Percentiles rank a stretch among this genome's conserved stretches.
phyloP scores from a whole-genome alignment of 2,113 vertebrate species.

The Notothenia coriiceps region DNA sequence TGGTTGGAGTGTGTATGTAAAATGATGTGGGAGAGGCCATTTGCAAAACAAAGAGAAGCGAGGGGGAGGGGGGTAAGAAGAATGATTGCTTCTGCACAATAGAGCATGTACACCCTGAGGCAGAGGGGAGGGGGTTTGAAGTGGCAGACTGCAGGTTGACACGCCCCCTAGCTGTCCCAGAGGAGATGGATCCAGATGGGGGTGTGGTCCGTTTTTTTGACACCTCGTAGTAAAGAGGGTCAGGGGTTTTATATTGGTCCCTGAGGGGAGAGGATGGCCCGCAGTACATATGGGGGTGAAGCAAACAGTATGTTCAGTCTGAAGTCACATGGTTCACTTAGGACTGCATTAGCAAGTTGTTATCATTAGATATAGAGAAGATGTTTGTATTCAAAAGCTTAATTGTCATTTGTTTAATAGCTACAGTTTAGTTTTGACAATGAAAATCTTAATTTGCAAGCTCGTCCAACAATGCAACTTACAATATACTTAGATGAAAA shows the following conservation, averaged over 20 bases:
- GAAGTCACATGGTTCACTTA: constrained; percentile 7
- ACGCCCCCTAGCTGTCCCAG: constrained; percentile 53
- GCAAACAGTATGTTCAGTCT: constrained; percentile 11
- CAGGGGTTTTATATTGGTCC: constrained; percentile 30
- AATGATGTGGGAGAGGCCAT: constrained; percentile 81
- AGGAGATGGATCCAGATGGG: constrained; percentile 61
- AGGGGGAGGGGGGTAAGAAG: constrained; percentile 47
- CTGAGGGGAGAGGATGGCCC: constrained; percentile 27
- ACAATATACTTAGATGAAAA: too few relatives aligned
- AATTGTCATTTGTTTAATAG: too few relatives aligned
- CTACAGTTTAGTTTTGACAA: too few relatives aligned
- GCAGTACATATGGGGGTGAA: constrained; percentile 20
- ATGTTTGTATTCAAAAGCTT: too few relatives aligned
- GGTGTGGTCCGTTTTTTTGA: constrained; percentile 64
- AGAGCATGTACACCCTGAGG: constrained; percentile 71
- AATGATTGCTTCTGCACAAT: constrained; percentile 74
- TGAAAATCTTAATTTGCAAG: too few relatives aligned
- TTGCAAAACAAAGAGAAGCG: constrained; percentile 79
- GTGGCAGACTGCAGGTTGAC: constrained; percentile 55
- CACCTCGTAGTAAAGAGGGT: constrained; percentile 42
- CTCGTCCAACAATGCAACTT: too few relatives aligned
- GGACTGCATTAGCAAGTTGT: too few relatives aligned
- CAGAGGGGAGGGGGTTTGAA: constrained; percentile 29
- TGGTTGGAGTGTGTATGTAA: constrained; percentile 81
- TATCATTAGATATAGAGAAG: too few relatives aligned